These are phyloP conservation scores for Epinephelus cyanopodus DNA, from an alignment of 2,113 vertebrate genomes.

Conservation along the genomic window DNA sequence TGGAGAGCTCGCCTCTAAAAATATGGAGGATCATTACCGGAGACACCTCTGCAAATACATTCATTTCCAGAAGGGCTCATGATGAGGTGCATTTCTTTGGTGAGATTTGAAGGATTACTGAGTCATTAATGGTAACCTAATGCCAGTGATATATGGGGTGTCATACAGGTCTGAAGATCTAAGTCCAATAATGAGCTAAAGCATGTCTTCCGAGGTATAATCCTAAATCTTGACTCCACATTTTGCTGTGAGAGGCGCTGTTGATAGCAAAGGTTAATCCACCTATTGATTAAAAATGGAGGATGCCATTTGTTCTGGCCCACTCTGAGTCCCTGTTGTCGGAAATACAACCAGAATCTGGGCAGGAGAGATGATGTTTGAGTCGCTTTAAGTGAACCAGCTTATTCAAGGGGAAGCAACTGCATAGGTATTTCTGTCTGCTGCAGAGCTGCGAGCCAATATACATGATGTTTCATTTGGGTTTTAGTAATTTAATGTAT, in stretches of 20 bases:
- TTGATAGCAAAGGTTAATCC: conserved; percentile 69
- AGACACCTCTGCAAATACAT: conserved; percentile 49
- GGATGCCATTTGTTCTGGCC: conserved; percentile 56
- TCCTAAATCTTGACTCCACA: conserved; percentile 58
- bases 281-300: conserved; percentile 65
- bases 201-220: conserved; percentile 62
- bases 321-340: conserved; percentile 19
- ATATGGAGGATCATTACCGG: conserved; percentile 55
- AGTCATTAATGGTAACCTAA: conserved; percentile 67
- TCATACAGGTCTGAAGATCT: conserved; percentile 58
- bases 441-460: conserved; percentile 2
- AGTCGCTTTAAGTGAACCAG: background rate
- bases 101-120: conserved; percentile 70
- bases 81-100: conserved; percentile 58
- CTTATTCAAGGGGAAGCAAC: conserved; percentile 21
- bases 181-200: conserved; percentile 70
- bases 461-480: background rate
- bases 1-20: conserved; percentile 42
- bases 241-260: conserved; percentile 45
- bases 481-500: background rate
- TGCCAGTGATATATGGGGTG: conserved; percentile 54
- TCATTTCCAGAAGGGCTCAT: conserved; percentile 54
- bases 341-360: conserved; percentile 46
- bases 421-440: background rate
- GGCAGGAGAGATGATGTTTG: conserved; percentile 15